Base-by-base conservation (phyloP, 2,113 vertebrate genomes). In the Dendrocopos noguchii region DNA sequence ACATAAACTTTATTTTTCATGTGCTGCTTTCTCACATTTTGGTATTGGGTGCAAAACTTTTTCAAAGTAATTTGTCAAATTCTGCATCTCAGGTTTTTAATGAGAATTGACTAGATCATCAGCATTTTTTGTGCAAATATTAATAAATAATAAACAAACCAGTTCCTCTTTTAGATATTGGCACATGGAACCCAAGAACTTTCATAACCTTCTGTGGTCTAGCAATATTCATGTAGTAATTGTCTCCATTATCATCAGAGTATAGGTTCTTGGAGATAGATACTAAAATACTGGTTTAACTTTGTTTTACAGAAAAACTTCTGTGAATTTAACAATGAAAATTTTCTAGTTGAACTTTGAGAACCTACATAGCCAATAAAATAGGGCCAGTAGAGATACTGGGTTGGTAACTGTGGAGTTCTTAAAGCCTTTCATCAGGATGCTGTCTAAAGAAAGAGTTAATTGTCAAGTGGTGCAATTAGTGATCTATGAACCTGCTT, bases 111-210 rank as follows among this genome's bases (percentile, higher is more conserved):
- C 73, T 61, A 74, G 81, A 80, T 85, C 4, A 53, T 56, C 9
- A 85, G 19, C 2, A 28, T 31, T 64, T 88, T 85, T 52, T 67
- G 34, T 73, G 84, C 39, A 87, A 56, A 46, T 88, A 77, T 89
- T 92, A 56, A 90, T 61, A 92, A 94, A 65, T 86, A 74, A 94
- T 84, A 88, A 90, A 96, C 78, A 94, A 60, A 85, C 39, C 31
- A 60, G 86, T 96, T 97, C 84, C 93, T 95, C 95, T 96, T 95
- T 91, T 94, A 90, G 72, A 55, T 73, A 91, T 95, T 96, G 84
- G 86, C 47, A 95, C 80, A 86, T 88, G 71, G 34, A 95, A 93
- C 90, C 47, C 87, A 90, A 89, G 50, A 94, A 90, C 93, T 97
- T 97, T 94, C 95, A 87, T 96, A 95, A 96, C 74, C 60, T 68